Conservation (phyloP, 2,797 vertebrate species). For the Pithecia hirsuta region DNA sequence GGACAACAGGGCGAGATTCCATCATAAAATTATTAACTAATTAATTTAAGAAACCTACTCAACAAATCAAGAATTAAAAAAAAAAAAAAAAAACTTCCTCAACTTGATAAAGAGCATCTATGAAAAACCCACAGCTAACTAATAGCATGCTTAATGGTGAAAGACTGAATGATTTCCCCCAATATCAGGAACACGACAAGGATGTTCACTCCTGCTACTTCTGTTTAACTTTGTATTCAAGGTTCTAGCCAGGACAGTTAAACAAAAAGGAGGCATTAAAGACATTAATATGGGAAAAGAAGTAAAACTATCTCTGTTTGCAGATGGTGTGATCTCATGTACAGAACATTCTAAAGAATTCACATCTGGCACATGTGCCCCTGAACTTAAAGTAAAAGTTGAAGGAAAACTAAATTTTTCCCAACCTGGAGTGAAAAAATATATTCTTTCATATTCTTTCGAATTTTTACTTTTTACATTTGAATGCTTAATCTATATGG, state of each 20-base stretch:
- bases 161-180: background rate
- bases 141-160: background rate
- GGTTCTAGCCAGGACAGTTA: background rate
- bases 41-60: background rate
- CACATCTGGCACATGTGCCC: background rate
- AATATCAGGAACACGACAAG: background rate
- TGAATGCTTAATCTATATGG: too few relatives aligned
- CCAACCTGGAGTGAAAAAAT: too few relatives aligned
- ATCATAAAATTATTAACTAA: too few relatives aligned
- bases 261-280: background rate
- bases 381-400: too few relatives aligned
- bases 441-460: too few relatives aligned
- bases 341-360: background rate
- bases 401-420: too few relatives aligned
- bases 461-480: too few relatives aligned
- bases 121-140: background rate
- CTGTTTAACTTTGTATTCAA: background rate
- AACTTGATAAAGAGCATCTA: background rate
- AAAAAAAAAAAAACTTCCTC: background rate
- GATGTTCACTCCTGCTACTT: background rate
- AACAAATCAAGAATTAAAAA: background rate
- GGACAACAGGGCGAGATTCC: background rate
- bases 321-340: background rate
- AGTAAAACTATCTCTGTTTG: background rate
- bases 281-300: background rate